Conservation (phyloP, 2,113 vertebrate genomes). For the Montifringilla adamsi region DNA sequence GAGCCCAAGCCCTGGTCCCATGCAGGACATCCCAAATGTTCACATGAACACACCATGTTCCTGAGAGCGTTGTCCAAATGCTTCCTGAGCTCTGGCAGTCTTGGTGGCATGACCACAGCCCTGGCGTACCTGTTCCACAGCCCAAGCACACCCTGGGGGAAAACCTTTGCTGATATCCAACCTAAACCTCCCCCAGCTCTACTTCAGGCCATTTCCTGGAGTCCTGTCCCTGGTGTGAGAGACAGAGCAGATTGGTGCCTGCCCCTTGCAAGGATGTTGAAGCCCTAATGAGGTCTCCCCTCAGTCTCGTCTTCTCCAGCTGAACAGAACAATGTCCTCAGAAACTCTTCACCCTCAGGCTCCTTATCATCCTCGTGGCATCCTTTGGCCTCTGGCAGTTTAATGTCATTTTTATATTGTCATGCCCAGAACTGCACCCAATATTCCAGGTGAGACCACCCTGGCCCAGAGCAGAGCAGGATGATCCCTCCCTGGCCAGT, state of each 20-base stretch:
- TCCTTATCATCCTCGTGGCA: no score
- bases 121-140: not conserved
- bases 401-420: accelerated
- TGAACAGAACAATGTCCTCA: not conserved
- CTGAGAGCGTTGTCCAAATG: not conserved
- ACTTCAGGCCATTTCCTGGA: not conserved
- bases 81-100: not conserved
- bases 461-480: not conserved
- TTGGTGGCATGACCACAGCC: not conserved
- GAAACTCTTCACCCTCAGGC: not conserved
- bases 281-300: not conserved
- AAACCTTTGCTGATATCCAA: not conserved
- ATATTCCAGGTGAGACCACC: accelerated
- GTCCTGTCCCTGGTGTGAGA: not conserved
- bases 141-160: not conserved
- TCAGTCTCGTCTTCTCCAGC: not conserved
- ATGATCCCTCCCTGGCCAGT: not conserved
- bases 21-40: not conserved
- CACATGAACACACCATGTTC: no score
- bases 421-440: not conserved
- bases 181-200: not conserved
- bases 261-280: not conserved
- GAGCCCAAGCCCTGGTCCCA: not conserved
- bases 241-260: not conserved
- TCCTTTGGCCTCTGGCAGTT: not conserved